These are phyloP conservation scores for Schizopygopsis pylzovi DNA, from an alignment of 2,797 vertebrate species.

Conservation along the genomic window DNA sequence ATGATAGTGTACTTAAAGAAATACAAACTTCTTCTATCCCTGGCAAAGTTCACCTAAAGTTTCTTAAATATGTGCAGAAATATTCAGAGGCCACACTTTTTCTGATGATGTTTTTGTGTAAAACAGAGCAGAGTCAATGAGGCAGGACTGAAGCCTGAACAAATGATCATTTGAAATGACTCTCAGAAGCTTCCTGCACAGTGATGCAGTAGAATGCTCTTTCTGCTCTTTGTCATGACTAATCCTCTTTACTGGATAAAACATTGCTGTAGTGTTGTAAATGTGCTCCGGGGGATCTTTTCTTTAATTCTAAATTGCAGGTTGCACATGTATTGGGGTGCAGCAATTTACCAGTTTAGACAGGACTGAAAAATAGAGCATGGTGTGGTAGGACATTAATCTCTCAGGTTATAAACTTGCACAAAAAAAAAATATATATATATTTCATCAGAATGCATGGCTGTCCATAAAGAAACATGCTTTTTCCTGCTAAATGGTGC, in stretches of 20 bases:
- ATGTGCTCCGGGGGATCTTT: slow-evolving; percentile 5
- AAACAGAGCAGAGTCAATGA: slow-evolving; percentile 10
- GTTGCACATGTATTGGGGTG: not conserved
- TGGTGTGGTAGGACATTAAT: not conserved
- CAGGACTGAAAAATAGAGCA: slow-evolving; percentile 9
- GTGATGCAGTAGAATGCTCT: not conserved
- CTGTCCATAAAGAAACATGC: not conserved
- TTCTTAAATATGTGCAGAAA: not conserved
- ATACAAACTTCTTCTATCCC: not conserved
- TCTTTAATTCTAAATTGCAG: slow-evolving; percentile 10
- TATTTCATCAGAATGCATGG: not conserved
- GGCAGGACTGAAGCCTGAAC: slow-evolving; percentile 10
- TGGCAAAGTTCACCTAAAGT: not conserved
- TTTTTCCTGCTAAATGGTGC: not conserved
- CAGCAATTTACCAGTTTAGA: slow-evolving; percentile 18
- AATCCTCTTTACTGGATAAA: slow-evolving; percentile 41
- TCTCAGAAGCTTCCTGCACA: not conserved
- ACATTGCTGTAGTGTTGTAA: slow-evolving; percentile 13
- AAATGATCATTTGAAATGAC: slow-evolving; percentile 5
- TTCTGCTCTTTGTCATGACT: slow-evolving; percentile 26
- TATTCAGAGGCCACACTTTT: not conserved
- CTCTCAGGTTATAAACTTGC: not conserved
- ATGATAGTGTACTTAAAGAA: not conserved
- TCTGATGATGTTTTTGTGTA: not conserved
- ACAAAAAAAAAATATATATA: not conserved